Base-by-base conservation (phyloP, 2,888 invertebrate species). In the Graphium colonna region DNA sequence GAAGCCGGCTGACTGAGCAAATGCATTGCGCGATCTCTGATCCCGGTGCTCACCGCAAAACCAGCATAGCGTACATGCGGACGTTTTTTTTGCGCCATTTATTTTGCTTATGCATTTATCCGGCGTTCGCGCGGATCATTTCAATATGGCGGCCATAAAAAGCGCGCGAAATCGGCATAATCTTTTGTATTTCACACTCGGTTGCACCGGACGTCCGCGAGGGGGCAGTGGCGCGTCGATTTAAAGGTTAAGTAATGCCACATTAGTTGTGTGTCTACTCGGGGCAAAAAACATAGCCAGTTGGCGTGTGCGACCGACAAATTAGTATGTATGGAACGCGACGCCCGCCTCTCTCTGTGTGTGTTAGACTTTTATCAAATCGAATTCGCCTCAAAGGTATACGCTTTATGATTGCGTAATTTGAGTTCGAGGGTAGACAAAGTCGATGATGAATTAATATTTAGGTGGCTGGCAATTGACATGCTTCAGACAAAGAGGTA, bases 341-440 rank as follows among this genome's bases (percentile, higher is more conserved):
- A n/a, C 0, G 1, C 3, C 16, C 18, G 18, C n/a, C n/a, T 13
- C n/a, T 31, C 12, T 41, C 3, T 21, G 40, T 28, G 38, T 52
- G 40, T 5, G 51, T 16, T 40, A 42, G 40, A 42, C 17, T 47
- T 36, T 40, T 46, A 33, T 41, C 47, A 47, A 47, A 47, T 47
- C 47, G 12, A 52, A 52, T 52, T 47, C 33, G 10, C 52, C 10
- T 52, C 52, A 47, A 52, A 52, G 46, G 46, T 46, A 12, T 18
- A 46, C 36, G 45, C 18, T 8, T 18, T 8, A 8, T 40, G 17
- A 9, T 18, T 36, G 36, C 45, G 18, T 36, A 28, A 33, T 33
- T 33, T 3, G 7, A 26, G 3, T 26, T 26, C 26, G 26, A 26
- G 33, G 33, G 33, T 33, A 33, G 33, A 3, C 33, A 33, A 26